Conservation (phyloP, 1,140 invertebrate genomes). For the Phortica variegata region DNA sequence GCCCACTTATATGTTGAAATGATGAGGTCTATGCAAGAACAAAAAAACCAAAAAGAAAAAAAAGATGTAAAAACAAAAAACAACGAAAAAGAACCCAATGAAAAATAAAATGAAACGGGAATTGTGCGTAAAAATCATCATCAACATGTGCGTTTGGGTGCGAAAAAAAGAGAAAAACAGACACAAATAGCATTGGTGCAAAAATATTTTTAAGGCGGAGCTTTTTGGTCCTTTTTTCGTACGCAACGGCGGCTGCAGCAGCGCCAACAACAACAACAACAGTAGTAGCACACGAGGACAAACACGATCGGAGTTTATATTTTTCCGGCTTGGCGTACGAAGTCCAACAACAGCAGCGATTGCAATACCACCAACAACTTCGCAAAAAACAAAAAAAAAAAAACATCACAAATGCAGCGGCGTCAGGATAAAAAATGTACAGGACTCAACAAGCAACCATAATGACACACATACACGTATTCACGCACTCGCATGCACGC, state of each 20-base stretch:
- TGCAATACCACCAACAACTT: conserved; percentile 3
- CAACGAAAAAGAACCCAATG: too few species aligned
- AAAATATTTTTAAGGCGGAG: conserved; percentile 55
- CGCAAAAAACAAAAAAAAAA: conserved; percentile 19
- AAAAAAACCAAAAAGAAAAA: background rate
- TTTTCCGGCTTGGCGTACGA: conserved; percentile 31
- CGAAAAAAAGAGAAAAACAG: conserved; percentile 51
- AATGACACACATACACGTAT: conserved; percentile 22
- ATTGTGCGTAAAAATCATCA: too few species aligned
- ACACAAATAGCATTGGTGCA: conserved; percentile 54
- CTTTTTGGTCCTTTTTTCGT: conserved; percentile 54
- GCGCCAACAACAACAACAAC: too few species aligned
- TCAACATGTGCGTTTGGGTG: conserved; percentile 18
- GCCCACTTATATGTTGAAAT: conserved; percentile 1
- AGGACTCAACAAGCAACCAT: background rate
- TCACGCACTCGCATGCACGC: conserved; percentile 26
- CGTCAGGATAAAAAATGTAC: conserved; percentile 19
- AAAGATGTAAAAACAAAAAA: too few species aligned
- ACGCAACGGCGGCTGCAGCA: too few species aligned
- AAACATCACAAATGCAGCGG: conserved; percentile 41
- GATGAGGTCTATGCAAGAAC: conserved; percentile 39
- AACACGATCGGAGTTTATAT: too few species aligned
- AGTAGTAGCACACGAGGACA: background rate
- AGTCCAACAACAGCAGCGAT: conserved; percentile 17
- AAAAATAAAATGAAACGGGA: too few species aligned